Evolutionary conservation across 2,113 vertebrate genomes (phyloP).

Genomic region (Lepus americanus): DNA sequence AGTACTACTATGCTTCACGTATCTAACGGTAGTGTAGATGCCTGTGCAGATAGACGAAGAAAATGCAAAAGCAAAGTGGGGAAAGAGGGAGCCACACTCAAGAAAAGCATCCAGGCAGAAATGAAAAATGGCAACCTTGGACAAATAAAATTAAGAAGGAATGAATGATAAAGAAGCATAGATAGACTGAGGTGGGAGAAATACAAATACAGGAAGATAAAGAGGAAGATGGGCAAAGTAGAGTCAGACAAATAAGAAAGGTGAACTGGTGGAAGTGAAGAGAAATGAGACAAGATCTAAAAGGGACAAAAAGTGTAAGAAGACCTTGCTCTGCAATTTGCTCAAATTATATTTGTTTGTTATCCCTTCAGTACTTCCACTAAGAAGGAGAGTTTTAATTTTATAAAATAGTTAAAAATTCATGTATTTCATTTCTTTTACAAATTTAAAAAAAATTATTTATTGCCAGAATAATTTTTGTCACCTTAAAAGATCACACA

Average conservation of each 20-base stretch:
- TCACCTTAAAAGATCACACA: background rate
- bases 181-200: background rate
- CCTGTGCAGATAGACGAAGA: background rate
- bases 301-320: background rate
- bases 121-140: background rate
- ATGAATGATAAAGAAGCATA: background rate
- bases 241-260: background rate
- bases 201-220: background rate
- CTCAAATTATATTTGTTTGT: background rate
- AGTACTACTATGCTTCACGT: background rate
- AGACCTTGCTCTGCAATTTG: background rate
- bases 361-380: background rate
- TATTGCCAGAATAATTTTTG: background rate
- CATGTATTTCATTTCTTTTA: background rate
- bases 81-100: background rate
- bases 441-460: slow-evolving; percentile 5
- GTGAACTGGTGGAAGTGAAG: background rate
- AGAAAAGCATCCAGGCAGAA: background rate
- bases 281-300: background rate
- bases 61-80: background rate
- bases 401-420: slow-evolving; percentile 19
- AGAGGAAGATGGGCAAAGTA: background rate
- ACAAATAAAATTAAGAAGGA: background rate
- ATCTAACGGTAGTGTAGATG: background rate
- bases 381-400: background rate